phyloP scores from a whole-genome alignment of 2,888 invertebrate genomes.

The Melanargia galathea region DNA sequence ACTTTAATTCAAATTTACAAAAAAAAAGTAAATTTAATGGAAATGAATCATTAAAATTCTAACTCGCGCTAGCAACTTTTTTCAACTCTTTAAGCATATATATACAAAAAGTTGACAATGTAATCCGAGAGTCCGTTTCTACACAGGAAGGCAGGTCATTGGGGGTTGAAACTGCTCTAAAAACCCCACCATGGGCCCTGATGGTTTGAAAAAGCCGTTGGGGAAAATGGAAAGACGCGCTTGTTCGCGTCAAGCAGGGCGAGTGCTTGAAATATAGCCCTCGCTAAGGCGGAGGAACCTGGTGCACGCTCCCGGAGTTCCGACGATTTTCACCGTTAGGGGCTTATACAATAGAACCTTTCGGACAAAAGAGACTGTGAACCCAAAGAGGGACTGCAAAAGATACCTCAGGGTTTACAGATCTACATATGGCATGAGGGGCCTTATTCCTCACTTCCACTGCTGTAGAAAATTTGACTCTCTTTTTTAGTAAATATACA shows the following conservation, averaged over 20 bases:
- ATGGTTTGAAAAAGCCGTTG: background rate
- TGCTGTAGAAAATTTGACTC: slow-evolving; percentile 65
- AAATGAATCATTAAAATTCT: slow-evolving; percentile 30
- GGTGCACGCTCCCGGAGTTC: background rate
- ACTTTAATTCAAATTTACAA: background rate
- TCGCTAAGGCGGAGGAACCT: background rate
- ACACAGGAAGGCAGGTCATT: slow-evolving; percentile 58
- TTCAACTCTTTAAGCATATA: accelerated
- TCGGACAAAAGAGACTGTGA: too few species aligned
- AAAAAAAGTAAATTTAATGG: background rate
- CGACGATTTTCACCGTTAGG: too few species aligned
- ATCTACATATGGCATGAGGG: background rate
- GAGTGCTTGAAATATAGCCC: background rate
- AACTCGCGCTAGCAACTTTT: slow-evolving; percentile 51
- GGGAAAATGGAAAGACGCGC: slow-evolving; percentile 2
- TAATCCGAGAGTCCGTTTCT: slow-evolving; percentile 60
- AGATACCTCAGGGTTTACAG: too few species aligned
- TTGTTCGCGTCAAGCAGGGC: background rate
- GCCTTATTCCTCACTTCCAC: slow-evolving; percentile 40
- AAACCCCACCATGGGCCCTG: slow-evolving; percentile 41
- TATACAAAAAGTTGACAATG: background rate
- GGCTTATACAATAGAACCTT: too few species aligned
- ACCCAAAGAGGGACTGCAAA: too few species aligned
- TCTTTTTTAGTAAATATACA: slow-evolving; percentile 51
- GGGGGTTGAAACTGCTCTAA: slow-evolving; percentile 52